Conservation (phyloP, 2,888 invertebrate species). For the Mantis religiosa region DNA sequence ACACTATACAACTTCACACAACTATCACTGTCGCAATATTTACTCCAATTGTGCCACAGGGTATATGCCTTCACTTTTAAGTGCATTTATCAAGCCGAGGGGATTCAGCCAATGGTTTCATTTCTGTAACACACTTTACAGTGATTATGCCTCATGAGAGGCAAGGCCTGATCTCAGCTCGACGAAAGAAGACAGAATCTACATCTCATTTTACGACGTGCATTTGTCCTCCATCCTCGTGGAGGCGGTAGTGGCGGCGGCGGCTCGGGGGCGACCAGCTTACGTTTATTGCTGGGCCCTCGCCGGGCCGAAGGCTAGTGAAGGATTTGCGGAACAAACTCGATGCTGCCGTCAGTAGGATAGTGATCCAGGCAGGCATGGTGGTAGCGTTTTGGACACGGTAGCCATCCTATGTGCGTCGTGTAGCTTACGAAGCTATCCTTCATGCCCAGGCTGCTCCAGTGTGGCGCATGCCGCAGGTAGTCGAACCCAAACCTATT, state of each 20-base stretch:
- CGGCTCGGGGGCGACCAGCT: not conserved
- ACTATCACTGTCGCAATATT: no score
- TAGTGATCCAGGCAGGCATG: slow-evolving; percentile 39
- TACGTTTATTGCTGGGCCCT: not conserved
- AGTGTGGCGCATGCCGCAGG: slow-evolving; percentile 37
- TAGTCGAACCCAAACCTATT: slow-evolving; percentile 39
- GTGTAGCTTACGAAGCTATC: slow-evolving; percentile 36
- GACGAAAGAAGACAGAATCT: not conserved
- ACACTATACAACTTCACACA: no score
- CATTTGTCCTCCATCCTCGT: not conserved
- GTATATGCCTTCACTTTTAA: no score
- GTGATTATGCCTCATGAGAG: not conserved
- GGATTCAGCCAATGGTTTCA: no score
- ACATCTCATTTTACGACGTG: not conserved
- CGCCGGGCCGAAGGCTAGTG: not conserved
- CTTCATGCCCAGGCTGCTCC: slow-evolving; percentile 34
- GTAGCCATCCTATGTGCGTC: slow-evolving; percentile 33
- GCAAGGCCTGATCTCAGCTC: not conserved
- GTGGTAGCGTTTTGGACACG: slow-evolving; percentile 34
- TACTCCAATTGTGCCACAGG: no score
- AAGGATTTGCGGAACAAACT: slow-evolving; percentile 31
- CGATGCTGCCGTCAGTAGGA: slow-evolving; percentile 38
- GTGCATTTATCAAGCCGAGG: no score
- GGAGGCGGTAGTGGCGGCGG: not conserved
- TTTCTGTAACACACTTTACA: not conserved